Base-by-base conservation (phyloP, 2,113 vertebrate species). In the Cryptomyrus ogoouensis region DNA sequence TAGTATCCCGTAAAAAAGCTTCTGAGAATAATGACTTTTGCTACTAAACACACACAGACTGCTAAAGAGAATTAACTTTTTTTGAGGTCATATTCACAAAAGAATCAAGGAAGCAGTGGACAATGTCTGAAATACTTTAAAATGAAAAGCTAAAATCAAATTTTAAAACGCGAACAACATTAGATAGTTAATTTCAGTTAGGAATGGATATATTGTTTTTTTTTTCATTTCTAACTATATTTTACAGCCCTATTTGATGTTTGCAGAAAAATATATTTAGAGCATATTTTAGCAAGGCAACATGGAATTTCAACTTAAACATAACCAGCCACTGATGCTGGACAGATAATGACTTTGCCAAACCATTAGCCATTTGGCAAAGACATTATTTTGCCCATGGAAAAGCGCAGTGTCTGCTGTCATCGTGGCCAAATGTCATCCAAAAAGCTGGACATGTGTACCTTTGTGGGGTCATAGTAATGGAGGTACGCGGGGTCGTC, bases 401-500 rank as follows among this genome's bases (percentile, higher is more conserved):
- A 77, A 39, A 17, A 39, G 70, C 1, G 1, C 24, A 42, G 5
- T 84, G 10, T 47, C 44, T 84, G 19, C 44, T 27, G 39, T 2
- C 42, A 47, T 84, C 17, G 49, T 52, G 84, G n/a, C 24, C n/a
- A n/a, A 5, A 13, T 12, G 13, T 52, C n/a, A 35, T 35, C 35
- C 53, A 10, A 46, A 0, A 62, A 1, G 53, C 52, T 0, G 3
- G 85, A 0, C 53, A 10, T 58, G 0, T 58, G 62, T 92, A 96
- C 98, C 96, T 97, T 98, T 47, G 98, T 95, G 42, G 98, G 98
- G 89, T 99, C 98, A 10, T 98, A 99, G 92, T 99, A 99, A 92
- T 99, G 98, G 89, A 99, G 93, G 84, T 96, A 99, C 0, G 98
- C 98, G n/a, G 98, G 98, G 89, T 99, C 97, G 0, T 99, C 98